A percentile compares a stretch with the other conserved stretches of the same genome.
Conservation (phyloP, 2,888 invertebrate genomes). For the Thysanoteuthis rhombus region DNA sequence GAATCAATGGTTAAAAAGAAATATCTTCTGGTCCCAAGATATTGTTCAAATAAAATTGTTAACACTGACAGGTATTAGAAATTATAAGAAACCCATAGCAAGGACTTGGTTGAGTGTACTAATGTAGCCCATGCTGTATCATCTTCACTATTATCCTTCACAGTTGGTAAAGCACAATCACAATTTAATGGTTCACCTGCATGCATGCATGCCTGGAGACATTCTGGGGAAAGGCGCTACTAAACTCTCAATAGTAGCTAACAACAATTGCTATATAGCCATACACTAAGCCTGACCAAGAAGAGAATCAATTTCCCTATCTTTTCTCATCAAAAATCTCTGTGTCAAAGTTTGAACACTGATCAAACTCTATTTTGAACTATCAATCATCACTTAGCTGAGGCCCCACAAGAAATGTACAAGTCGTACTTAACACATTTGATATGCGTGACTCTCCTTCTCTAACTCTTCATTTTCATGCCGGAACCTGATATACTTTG, state of each 20-base stretch:
- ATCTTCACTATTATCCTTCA: not conserved
- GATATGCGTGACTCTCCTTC: not conserved
- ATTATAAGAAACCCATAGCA: not conserved
- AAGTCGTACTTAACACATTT: not conserved
- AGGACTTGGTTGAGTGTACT: not conserved
- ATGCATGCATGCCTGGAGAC: not conserved
- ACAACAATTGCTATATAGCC: not conserved
- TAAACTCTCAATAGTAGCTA: not conserved
- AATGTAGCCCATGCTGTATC: not conserved
- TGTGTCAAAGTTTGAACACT: not conserved
- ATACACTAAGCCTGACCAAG: not conserved
- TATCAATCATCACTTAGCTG: not conserved
- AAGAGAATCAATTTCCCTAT: conserved; percentile 12
- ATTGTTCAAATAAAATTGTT: not conserved
- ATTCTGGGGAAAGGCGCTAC: not conserved
- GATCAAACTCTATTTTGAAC: not conserved
- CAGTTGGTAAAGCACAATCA: not conserved
- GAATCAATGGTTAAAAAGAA: too few relatives aligned
- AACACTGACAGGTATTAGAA: not conserved
- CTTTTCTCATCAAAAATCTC: not conserved
- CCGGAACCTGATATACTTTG: not conserved
- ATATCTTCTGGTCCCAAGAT: too few relatives aligned
- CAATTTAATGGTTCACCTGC: conserved; percentile 12
- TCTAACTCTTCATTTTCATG: not conserved
- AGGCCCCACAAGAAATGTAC: not conserved